phyloP scores from a whole-genome alignment of 2,888 invertebrate genomes.

The Epistrophella euchroma region DNA sequence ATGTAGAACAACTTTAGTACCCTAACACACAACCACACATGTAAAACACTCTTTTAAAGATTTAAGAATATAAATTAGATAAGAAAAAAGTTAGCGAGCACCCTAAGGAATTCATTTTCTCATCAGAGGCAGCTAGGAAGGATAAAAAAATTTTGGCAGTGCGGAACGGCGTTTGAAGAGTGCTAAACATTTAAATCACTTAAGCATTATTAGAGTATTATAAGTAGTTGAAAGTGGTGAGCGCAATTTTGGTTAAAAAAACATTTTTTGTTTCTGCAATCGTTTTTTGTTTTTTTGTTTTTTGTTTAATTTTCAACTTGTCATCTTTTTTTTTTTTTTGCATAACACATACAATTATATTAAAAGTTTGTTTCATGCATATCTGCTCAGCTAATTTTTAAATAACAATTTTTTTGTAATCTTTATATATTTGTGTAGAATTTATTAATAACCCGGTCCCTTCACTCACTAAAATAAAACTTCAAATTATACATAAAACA shows the following conservation, averaged over 20 bases:
- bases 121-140: conserved; percentile 38
- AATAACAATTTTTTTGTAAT: conserved; percentile 28
- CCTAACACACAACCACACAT: conserved; percentile 42
- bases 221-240: conserved; percentile 69
- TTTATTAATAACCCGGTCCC: conserved; percentile 21
- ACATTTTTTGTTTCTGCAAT: conserved; percentile 39
- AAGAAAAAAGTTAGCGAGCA: conserved; percentile 50
- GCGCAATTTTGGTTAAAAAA: conserved; percentile 57
- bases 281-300: neutral
- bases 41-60: conserved; percentile 42
- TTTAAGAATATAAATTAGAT: conserved; percentile 45
- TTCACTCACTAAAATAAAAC: conserved; percentile 45
- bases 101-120: conserved; percentile 35
- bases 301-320: conserved; percentile 54
- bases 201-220: conserved; percentile 75
- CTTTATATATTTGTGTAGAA: conserved; percentile 33
- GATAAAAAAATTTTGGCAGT: conserved; percentile 25
- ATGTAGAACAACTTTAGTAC: conserved; percentile 50
- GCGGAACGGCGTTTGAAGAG: conserved; percentile 39
- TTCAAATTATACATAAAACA: conserved; percentile 53
- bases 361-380: conserved; percentile 15
- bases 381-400: conserved; percentile 29
- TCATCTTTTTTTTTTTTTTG: conserved; percentile 38
- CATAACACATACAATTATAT: neutral
- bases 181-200: conserved; percentile 70